Evolutionary conservation across 2,888 invertebrate genomes (phyloP), one percentile per base, ranked within the genome.

Genomic region (Agrotis ipsilon): DNA sequence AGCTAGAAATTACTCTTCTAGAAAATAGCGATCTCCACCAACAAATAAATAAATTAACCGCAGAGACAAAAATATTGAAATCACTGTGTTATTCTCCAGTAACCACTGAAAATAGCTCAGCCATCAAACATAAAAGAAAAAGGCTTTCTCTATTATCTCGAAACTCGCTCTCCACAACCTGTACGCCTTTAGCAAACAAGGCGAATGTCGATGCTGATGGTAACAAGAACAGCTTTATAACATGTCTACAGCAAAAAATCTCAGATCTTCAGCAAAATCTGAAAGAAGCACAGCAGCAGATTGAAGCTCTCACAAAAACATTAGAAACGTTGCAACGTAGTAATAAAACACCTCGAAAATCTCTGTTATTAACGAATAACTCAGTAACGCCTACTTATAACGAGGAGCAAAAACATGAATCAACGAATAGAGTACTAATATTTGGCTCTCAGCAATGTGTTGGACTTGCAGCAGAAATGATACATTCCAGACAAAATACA

Each of bases 271-370:
- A 59, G 46, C 45, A 24, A 46, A 46, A 24, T 6, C 46, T 59
- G 16, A 59, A 59, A 59, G 46, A 59, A 18, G 46, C 46, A 27
- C 59, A 59, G 46, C 59, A 46, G 4, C 46, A 59, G 24, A 59
- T 59, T 4, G 46, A 59, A 24, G 24, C 24, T 24, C 24, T 45
- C 18, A 59, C 21, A 46, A 59, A 46, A 46, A 11, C 3, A 45
- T 18, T 59, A 46, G 24, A 59, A n/a, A 43, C 43, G 43, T 21
- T 48, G 48, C 14, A 48, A n/a, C 14, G n/a, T 13, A 48, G 48
- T 48, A 48, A n/a, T 43, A 45, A 7, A 58, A 58, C 21, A 18
- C 11, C 46, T 3, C 21, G 13, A 21, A 9, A 21, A 24, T n/a
- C 59, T 18, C 46, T 24, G 18, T 24, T 59, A 27, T 59, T 18